Base-by-base conservation (phyloP, 53 echinoderm and acorn worm genomes). In the Paracentrotus lividus region DNA sequence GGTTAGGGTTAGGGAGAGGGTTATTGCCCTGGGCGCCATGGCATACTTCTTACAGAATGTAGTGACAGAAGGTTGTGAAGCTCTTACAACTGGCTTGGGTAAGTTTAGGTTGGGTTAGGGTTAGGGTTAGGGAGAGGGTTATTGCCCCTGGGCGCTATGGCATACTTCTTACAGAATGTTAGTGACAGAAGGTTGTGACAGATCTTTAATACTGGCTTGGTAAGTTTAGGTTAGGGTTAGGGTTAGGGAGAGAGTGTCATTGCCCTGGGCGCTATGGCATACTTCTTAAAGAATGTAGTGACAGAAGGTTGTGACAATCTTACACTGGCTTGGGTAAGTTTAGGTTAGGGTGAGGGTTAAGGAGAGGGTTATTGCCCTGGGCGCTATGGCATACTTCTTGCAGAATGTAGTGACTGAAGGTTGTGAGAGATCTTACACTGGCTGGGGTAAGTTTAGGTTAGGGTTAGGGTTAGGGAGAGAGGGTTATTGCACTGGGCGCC, bases 141-240 rank as follows among this genome's bases (percentile, higher is more conserved):
- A 60, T 96, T 77, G 96, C 97, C 61, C n/a, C 60, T 94, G 21
- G 97, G 95, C 44, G 96, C 97, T 32, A 97, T 97, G 97, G 94
- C 93, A 56, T 94, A 97, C 51, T 88, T 96, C 38, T 68, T 97
- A 21, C 97, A 97, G 78, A 87, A 53, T 65, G 84, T 96, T n/a
- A 8, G 88, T 97, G 10, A 88, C 64, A 51, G 93, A 96, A 49
- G 95, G 94, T n/a, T 60, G 93, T 23, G 95, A 97, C 49, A 97
- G 97, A 88, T 93, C 96, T n/a, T 97, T n/a, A n/a, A 95, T 72
- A 93, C 91, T 87, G 94, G 96, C 20, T 85, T 97, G 31, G 97
- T 97, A 93, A 93, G 96, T 85, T 42, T 34, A n/a, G n/a, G n/a
- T n/a, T n/a, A n/a, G n/a, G n/a, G n/a, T n/a, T n/a, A n/a, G n/a